Evolutionary conservation across 2,113 vertebrate species (phyloP).

Genomic region (Corythornis cristatus): DNA sequence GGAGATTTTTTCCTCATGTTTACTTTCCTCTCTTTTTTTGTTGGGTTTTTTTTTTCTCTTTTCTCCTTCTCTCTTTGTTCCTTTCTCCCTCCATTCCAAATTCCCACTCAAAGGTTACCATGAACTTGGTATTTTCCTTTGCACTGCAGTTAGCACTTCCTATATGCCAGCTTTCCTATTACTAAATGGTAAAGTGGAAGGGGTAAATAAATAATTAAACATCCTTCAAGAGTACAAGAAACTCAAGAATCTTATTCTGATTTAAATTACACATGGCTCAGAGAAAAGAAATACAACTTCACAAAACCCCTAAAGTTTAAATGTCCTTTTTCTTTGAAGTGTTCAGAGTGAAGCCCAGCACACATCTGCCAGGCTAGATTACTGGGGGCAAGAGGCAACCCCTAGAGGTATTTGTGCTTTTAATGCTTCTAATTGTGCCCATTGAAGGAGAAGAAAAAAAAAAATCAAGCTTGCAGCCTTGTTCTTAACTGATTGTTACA

Average conservation of each 20-base stretch:
- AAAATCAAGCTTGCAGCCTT: background rate
- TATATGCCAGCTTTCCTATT: background rate
- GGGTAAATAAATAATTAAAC: background rate
- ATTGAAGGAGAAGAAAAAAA: background rate
- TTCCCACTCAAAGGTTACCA: background rate
- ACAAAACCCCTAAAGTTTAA: background rate
- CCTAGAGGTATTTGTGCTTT: background rate
- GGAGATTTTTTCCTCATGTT: background rate
- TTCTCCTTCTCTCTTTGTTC: background rate
- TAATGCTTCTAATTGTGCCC: background rate
- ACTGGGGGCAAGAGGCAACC: background rate
- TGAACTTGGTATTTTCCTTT: background rate
- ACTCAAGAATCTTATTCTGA: background rate
- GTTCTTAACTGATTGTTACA: background rate
- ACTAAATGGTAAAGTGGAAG: background rate
- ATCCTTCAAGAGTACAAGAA: background rate
- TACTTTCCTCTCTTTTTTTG: background rate
- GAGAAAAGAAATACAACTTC: background rate
- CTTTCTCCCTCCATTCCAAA: fast-evolving
- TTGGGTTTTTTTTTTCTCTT: background rate
- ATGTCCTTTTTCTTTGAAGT: background rate
- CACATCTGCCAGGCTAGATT: background rate
- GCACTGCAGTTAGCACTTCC: background rate
- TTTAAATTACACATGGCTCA: background rate
- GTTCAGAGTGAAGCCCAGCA: background rate